Conservation (phyloP, 2,113 vertebrate genomes). For the Albula goreensis region DNA sequence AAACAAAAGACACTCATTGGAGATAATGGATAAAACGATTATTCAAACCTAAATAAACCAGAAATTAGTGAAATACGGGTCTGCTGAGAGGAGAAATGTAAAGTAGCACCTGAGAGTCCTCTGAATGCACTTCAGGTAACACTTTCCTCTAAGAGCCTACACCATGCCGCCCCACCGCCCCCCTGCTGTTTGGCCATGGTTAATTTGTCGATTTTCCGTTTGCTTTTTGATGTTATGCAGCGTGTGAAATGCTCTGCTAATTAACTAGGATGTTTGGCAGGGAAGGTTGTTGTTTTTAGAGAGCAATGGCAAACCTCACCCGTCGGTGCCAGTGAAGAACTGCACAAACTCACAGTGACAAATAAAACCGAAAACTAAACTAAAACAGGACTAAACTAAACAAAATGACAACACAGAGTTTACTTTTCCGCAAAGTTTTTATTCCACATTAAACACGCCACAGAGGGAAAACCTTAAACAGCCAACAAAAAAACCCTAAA, state of each 20-base stretch:
- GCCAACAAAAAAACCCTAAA: constrained; percentile 22
- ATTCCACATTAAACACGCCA: constrained; percentile 49
- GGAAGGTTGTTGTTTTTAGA: constrained; percentile 63
- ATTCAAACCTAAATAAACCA: background rate
- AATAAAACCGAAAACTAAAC: constrained; percentile 50
- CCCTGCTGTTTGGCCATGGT: constrained; percentile 27
- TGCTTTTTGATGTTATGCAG: constrained; percentile 65
- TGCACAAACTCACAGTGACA: constrained; percentile 61
- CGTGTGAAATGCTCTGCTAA: constrained; percentile 70
- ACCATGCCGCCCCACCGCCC: constrained; percentile 22
- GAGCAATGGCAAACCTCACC: constrained; percentile 63
- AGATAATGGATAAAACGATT: constrained; percentile 39
- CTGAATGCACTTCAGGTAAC: constrained; percentile 12
- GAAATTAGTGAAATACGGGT: background rate
- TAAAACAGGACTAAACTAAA: constrained; percentile 46
- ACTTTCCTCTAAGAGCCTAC: constrained; percentile 32
- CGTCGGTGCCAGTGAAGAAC: constrained; percentile 50
- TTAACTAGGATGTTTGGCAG: constrained; percentile 69
- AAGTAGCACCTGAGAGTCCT: background rate
- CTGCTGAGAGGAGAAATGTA: too few relatives aligned
- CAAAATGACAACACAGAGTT: constrained; percentile 45
- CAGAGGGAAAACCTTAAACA: constrained; percentile 14
- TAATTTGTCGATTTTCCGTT: constrained; percentile 60
- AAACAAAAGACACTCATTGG: constrained; percentile 42
- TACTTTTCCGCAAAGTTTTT: constrained; percentile 41